Evolutionary conservation across 2,888 invertebrate species (phyloP).

Genomic region (Megaustenia siamemsis): DNA sequence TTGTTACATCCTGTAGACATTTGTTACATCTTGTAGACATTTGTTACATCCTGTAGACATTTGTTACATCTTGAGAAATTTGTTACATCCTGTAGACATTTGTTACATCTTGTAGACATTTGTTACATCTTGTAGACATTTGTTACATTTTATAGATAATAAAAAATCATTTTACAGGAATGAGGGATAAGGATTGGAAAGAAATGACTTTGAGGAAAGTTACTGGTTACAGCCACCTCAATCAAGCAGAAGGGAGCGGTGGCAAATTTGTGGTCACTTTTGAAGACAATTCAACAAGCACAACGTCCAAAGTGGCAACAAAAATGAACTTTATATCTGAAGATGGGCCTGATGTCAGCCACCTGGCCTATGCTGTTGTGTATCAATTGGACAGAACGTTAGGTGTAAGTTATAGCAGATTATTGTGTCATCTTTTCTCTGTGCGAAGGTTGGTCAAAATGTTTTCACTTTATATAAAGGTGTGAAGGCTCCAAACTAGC

Average conservation of each 20-base stretch:
- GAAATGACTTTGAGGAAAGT: background rate
- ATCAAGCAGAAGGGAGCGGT: constrained; percentile 5
- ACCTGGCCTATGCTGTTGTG: constrained; percentile 65
- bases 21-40: too few species aligned
- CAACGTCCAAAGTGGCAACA: background rate
- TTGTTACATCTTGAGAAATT: too few species aligned
- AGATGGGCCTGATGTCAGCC: constrained; percentile 64
- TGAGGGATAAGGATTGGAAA: constrained; percentile 37
- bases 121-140: too few species aligned
- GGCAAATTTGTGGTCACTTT: constrained; percentile 31
- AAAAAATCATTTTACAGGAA: constrained; percentile 23
- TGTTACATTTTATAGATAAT: too few species aligned
- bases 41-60: too few species aligned
- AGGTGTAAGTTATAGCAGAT: constrained; percentile 62
- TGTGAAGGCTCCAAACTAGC: too few species aligned
- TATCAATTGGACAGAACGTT: constrained; percentile 72
- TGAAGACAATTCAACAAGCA: background rate
- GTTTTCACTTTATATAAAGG: too few species aligned
- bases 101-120: too few species aligned
- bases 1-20: too few species aligned
- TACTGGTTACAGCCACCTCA: background rate
- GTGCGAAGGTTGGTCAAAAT: too few species aligned
- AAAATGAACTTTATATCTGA: constrained; percentile 66
- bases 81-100: too few species aligned
- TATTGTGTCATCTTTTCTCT: background rate